phyloP scores from a whole-genome alignment of 1,140 invertebrate species.

The Cyclargus thomasi region DNA sequence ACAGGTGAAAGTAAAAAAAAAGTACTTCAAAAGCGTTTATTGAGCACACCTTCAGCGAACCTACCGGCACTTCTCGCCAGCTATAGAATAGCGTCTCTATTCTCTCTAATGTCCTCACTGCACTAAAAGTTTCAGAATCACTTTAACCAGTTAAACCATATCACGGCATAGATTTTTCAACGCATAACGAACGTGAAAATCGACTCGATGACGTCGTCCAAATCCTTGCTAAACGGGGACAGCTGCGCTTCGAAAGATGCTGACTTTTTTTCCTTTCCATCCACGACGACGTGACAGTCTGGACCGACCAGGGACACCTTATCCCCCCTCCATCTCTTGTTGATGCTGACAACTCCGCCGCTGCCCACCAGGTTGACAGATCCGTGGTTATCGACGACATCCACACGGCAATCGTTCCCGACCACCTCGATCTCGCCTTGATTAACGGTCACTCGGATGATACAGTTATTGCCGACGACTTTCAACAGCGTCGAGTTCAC shows the following conservation, averaged over 20 bases:
- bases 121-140: background rate
- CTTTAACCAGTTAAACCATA: background rate
- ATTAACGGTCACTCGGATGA: constrained; percentile 50
- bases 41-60: too few species aligned
- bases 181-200: constrained; percentile 69
- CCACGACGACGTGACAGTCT: constrained; percentile 47
- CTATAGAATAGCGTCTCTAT: too few species aligned
- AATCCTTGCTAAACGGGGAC: constrained; percentile 63
- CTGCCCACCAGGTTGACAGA: constrained; percentile 55
- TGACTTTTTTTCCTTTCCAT: constrained; percentile 50
- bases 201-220: constrained; percentile 66
- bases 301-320: constrained; percentile 51
- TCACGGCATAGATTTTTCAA: constrained; percentile 26
- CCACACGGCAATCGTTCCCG: constrained; percentile 59
- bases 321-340: constrained; percentile 49
- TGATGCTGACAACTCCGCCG: constrained; percentile 48
- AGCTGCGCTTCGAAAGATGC: constrained; percentile 53
- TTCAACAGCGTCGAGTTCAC: constrained; percentile 48
- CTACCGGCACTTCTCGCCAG: background rate
- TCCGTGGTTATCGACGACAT: constrained; percentile 56
- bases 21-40: too few species aligned
- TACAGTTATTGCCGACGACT: constrained; percentile 61
- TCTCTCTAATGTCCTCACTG: too few species aligned
- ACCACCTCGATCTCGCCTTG: constrained; percentile 63
- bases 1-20: too few species aligned